phyloP scores from a whole-genome alignment of 2,797 vertebrate species.

The Gila robusta region DNA sequence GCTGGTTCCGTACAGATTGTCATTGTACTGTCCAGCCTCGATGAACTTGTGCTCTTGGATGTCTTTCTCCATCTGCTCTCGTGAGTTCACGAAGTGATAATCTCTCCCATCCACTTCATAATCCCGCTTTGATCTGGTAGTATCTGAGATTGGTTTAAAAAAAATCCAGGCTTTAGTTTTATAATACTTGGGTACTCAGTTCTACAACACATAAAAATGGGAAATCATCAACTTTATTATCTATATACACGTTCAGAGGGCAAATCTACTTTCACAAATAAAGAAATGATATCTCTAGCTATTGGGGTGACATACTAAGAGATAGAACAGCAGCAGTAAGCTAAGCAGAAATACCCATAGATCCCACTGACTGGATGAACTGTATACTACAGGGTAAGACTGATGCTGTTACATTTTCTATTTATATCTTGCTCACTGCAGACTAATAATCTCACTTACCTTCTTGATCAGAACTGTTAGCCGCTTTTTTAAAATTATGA shows the following conservation, averaged over 20 bases:
- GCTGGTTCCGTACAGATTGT: slow-evolving; percentile 97
- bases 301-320: neutral
- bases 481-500: slow-evolving; percentile 76
- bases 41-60: slow-evolving; percentile 99
- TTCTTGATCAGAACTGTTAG: slow-evolving; percentile 76
- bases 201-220: neutral
- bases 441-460: slow-evolving; percentile 73
- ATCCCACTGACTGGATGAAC: slow-evolving; percentile 2
- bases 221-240: neutral
- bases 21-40: slow-evolving; percentile 98
- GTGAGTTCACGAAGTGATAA: slow-evolving; percentile 95
- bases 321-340: neutral
- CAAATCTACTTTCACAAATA: neutral
- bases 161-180: neutral
- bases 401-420: slow-evolving; percentile 8
- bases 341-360: neutral
- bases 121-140: slow-evolving; percentile 92
- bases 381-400: slow-evolving; percentile 3
- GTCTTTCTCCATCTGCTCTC: slow-evolving; percentile 98
- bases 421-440: slow-evolving; percentile 52
- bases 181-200: neutral
- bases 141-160: slow-evolving; percentile 79
- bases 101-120: slow-evolving; percentile 97
- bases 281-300: neutral
- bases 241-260: neutral